phyloP scores from a whole-genome alignment of 2,113 vertebrate species.

The Myodes glareolus region DNA sequence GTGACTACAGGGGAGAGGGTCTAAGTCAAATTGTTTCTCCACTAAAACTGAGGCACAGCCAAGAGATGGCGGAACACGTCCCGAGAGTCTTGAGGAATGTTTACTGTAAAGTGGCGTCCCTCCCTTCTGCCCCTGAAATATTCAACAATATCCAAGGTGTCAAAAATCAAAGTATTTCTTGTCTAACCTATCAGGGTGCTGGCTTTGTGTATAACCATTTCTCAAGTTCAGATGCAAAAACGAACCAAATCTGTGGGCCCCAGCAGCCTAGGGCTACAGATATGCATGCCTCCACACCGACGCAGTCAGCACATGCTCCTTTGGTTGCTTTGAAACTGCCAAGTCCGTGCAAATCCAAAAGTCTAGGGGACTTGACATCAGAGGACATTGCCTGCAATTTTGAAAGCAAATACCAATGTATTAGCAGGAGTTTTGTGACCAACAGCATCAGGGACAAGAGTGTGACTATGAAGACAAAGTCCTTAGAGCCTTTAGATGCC shows the following conservation, averaged over 20 bases:
- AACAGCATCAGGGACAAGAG: conserved; percentile 87
- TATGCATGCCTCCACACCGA: neutral
- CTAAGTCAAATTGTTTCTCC: conserved; percentile 80
- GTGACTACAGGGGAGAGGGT: conserved; percentile 71
- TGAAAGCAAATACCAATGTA: conserved; percentile 97
- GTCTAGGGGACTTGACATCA: conserved; percentile 96
- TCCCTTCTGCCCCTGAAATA: conserved; percentile 43
- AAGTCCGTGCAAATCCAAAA: conserved; percentile 96
- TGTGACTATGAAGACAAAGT: conserved; percentile 67
- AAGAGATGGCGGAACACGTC: neutral
- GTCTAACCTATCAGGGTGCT: neutral
- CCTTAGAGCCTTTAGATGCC: conserved; percentile 88
- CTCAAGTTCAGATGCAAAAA: conserved; percentile 63
- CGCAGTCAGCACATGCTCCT: conserved; percentile 10
- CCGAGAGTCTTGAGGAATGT: conserved; percentile 59
- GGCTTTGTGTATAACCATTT: conserved; percentile 64
- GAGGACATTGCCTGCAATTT: conserved; percentile 98
- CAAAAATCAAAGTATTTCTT: conserved; percentile 62
- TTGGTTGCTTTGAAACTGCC: conserved; percentile 75
- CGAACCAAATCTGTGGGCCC: neutral
- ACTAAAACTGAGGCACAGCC: conserved; percentile 71
- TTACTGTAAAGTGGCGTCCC: neutral
- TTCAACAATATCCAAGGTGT: neutral
- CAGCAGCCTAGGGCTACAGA: conserved; percentile 20
- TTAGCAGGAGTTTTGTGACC: conserved; percentile 94